Percentiles rank a stretch among this genome's conserved stretches.
These are phyloP conservation scores for Coregonus sp. DNA, from an alignment of 2,797 vertebrate genomes.

Conservation along the genomic window DNA sequence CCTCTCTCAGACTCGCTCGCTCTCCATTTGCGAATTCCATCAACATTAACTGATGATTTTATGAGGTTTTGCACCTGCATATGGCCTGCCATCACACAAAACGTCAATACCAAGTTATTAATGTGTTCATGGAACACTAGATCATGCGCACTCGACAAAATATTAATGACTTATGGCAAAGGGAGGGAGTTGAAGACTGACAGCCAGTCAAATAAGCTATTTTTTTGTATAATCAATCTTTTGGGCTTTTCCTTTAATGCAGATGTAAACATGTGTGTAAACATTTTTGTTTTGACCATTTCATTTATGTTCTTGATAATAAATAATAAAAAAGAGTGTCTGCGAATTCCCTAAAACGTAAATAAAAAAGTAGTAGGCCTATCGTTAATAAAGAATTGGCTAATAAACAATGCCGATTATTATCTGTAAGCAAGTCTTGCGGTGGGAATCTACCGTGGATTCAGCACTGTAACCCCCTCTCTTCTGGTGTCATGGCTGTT, in stretches of 20 bases:
- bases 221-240: neutral
- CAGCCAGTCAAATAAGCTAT: too few relatives aligned
- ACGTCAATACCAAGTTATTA: conserved; percentile 20
- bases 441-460: conserved; percentile 24
- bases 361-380: conserved; percentile 2
- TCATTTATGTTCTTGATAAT: neutral
- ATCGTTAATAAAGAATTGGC: too few relatives aligned
- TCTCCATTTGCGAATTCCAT: conserved; percentile 12
- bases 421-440: conserved; percentile 27
- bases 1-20: conserved; percentile 8
- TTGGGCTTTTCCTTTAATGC: neutral
- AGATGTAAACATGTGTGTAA: neutral
- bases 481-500: conserved; percentile 63
- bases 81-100: neutral
- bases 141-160: neutral
- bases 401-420: neutral
- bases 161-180: neutral
- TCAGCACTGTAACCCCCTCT: conserved; percentile 43
- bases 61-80: neutral
- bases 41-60: conserved; percentile 9
- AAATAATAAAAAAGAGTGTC: neutral
- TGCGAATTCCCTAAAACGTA: neutral
- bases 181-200: neutral
- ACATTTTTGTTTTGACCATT: conserved; percentile 8
- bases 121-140: neutral